These are phyloP conservation scores for Anthonomus grandis DNA, from an alignment of 1,140 invertebrate species.

Conservation along the genomic window DNA sequence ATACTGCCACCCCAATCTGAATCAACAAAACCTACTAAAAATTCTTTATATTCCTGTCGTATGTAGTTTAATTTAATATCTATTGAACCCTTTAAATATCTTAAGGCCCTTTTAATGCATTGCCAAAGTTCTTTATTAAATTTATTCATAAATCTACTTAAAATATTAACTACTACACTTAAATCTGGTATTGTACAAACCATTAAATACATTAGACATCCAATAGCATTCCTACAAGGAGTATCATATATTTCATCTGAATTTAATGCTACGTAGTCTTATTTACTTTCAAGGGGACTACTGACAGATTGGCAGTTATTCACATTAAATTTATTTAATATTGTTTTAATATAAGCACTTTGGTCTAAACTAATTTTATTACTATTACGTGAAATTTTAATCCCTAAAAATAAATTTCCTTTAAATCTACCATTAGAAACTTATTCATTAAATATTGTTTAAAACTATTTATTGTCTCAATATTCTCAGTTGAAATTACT, in stretches of 20 bases:
- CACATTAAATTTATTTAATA: slow-evolving; percentile 39
- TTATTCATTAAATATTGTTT: slow-evolving; percentile 13
- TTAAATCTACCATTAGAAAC: slow-evolving; percentile 14
- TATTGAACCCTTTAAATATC: slow-evolving; percentile 13
- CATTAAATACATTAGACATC: slow-evolving; percentile 43
- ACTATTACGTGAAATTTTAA: background rate
- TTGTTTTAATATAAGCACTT: slow-evolving; percentile 20
- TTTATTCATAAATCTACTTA: slow-evolving; percentile 36
- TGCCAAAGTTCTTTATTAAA: slow-evolving; percentile 6
- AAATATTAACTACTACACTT: slow-evolving; percentile 37
- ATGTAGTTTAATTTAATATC: slow-evolving; percentile 21
- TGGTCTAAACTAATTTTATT: slow-evolving; percentile 13
- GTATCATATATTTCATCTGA: slow-evolving; percentile 32
- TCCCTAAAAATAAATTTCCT: slow-evolving; percentile 17
- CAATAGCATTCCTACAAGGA: slow-evolving; percentile 39
- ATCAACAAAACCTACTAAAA: slow-evolving; percentile 28
- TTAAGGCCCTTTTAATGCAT: slow-evolving; percentile 8
- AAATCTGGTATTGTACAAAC: slow-evolving; percentile 38
- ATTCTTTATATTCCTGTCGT: slow-evolving; percentile 19
- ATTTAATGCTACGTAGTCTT: slow-evolving; percentile 35
- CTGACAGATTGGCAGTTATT: slow-evolving; percentile 33
- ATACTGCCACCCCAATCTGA: slow-evolving; percentile 22
- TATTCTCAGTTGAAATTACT: slow-evolving; percentile 30
- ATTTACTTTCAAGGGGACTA: slow-evolving; percentile 29
- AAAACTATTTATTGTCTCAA: slow-evolving; percentile 12